Base-by-base conservation (phyloP, 2,797 vertebrate genomes). In the Phyllotis vaccarum region DNA sequence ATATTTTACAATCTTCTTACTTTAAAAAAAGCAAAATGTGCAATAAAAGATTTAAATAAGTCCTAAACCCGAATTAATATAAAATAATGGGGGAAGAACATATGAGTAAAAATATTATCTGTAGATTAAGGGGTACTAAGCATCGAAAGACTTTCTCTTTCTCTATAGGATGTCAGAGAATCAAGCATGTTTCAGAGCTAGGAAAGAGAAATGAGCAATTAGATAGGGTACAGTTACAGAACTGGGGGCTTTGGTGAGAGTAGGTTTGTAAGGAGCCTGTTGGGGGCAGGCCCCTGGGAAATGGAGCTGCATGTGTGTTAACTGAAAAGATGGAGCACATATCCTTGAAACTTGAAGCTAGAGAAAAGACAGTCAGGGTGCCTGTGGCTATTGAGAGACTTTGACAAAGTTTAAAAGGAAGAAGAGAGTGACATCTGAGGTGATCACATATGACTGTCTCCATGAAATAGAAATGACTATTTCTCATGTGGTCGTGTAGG, bases 31-130 rank as follows among this genome's bases (percentile, higher is more conserved):
- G 76, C n/a, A 85, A 80, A 86, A 89, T 31, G 31, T 49, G 21
- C 86, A 74, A 64, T 58, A 66, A 82, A 72, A 80, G 43, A 0
- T 60, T 76, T 43, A 27, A 13, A 9, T 29, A 89, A 2, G 0
- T 46, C 14, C n/a, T 6, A 56, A 72, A 79, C 3, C 72, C 87
- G 22, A 43, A 43, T 81, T 89, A n/a, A 62, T 31, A 56, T 46
- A 76, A 62, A 93, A 60, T n/a, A 37, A 91, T 72, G n/a, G 46
- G 89, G 5, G 34, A 89, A 92, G 75, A 56, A 94, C 89, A 40
- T 66, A 22, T 64, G 31, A 75, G 83, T 19, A 14, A 76, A 58
- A 60, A 49, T 11, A 5, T 29, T 86, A 27, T 43, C 3, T 72
- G 13, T 86, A 76, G 34, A 66, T 58, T 80, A 2, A 52, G 2